Conservation (phyloP, 2,797 vertebrate species). For the Rhodeus uyekii region DNA sequence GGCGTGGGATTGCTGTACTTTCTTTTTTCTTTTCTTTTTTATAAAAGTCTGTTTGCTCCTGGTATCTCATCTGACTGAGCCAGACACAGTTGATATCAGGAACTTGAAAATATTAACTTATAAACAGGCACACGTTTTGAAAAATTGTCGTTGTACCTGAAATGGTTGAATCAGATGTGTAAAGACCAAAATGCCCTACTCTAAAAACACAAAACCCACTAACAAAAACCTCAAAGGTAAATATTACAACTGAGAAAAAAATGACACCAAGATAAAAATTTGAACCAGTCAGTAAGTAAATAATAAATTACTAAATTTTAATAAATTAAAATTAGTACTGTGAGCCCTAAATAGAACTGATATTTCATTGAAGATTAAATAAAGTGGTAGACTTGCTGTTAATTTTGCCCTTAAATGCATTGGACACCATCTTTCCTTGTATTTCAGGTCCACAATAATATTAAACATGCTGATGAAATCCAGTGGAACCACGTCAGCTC, state of each 20-base stretch:
- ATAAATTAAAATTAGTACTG: too few relatives aligned
- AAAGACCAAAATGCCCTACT: not conserved
- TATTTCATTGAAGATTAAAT: not conserved
- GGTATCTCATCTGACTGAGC: not conserved
- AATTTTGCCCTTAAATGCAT: not conserved
- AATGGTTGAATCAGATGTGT: not conserved
- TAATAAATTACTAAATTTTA: too few relatives aligned
- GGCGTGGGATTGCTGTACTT: too few relatives aligned
- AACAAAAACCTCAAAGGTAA: not conserved
- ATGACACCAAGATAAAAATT: not conserved
- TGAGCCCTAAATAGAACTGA: not conserved
- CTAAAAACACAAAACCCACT: not conserved
- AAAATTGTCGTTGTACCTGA: not conserved
- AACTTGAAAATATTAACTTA: too few relatives aligned
- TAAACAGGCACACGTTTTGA: not conserved
- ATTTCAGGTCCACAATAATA: conserved; percentile 83
- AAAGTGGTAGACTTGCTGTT: not conserved
- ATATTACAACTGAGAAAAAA: not conserved
- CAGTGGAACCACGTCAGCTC: conserved; percentile 90
- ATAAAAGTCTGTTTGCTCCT: not conserved
- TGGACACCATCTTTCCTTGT: not conserved
- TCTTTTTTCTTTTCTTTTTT: too few relatives aligned
- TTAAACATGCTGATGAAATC: conserved; percentile 69
- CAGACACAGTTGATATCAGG: not conserved
- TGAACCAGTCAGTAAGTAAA: too few relatives aligned